Evolutionary conservation across 2,888 invertebrate genomes (phyloP), one percentile per base, ranked within the genome.

Genomic region (Balanococcus diminutus): DNA sequence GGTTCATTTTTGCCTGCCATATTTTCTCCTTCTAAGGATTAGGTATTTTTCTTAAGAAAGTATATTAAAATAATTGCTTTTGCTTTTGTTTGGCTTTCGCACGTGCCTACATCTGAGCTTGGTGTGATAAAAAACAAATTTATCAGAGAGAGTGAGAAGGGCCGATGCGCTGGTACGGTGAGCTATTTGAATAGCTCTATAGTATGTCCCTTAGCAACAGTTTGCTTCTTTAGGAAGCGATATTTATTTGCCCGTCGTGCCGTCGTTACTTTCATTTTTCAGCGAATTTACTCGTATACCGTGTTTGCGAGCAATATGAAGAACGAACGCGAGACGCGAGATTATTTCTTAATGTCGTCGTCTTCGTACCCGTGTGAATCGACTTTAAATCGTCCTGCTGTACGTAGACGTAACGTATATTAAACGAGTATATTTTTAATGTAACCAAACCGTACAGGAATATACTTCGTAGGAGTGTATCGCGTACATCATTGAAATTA

Each of bases 341-440:
- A 67, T 67, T 67, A 67, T 67, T 67, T 67, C 25, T 67, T 67
- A 67, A 67, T n/a, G 61, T 67, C 61, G 61, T 67, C 61, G 9
- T 28, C 6, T 67, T 25, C 11, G 61, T 67, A 25, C 28, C 51
- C 51, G 51, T 28, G 61, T 28, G 61, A 67, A 28, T 28, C 61
- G 22, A 67, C 61, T 67, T 67, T 28, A 28, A 51, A 46, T 46
- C 3, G 36, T 36, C 8, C 3, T 36, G 36, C 36, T 36, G 8
- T 36, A 36, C 4, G 8, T 36, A 36, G 36, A 36, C 8, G 14
- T 42, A 51, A 42, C 11, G 42, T 56, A 67, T 28, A 67, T 67
- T 67, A 67, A 46, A 46, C 14, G n/a, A 46, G 46, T 46, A 46
- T 46, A 46, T 46, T 46, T 46, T 46, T 3, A 46, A 46, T 46